Base-by-base conservation (phyloP, 2,797 vertebrate species). In the Falco columbarius region DNA sequence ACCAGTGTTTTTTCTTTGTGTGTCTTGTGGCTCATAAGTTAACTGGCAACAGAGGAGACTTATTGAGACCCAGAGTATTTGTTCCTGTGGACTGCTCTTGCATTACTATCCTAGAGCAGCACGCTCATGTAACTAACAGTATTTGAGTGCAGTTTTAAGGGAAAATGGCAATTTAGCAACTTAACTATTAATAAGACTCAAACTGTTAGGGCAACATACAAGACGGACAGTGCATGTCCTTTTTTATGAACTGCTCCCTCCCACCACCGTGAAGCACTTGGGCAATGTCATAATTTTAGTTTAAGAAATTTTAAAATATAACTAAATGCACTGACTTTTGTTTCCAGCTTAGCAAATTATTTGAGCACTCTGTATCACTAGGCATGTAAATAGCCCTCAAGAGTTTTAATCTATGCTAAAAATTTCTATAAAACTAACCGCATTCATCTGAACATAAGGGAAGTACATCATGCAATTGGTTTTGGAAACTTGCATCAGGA, bases 181-280 rank as follows among this genome's bases (percentile, higher is more conserved):
- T 71, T 84, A 71, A 44, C 34, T 59, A n/a, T 0, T 0, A 68
- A 40, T 49, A 44, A 49, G 72, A 26, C 34, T 52, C 18, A 23
- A 62, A 3, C 26, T 24, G 7, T 55, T 19, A 74, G 36, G 32
- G 29, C 36, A 63, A 40, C 22, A 21, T 9, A 42, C 17, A 19
- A 51, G 47, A 42, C 6, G 29, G 55, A 7, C 27, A 23, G 12
- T 14, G 12, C 6, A 14, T 1, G 1, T 34, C 26, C 30, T 81
- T 8, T 73, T 58, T 72, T 30, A 42, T 32, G 63, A 56, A 15
- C 22, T 58, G 22, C 7, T 44, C 8, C 3, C 46, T 15, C 9
- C n/a, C 2, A 13, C 8, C 16, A 14, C 8, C 2, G 0, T 22
- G 24, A 76, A 72, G 20, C 16, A 26, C 34, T 55, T 55, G 3